Base-by-base conservation (phyloP, 2,888 invertebrate genomes). In the Teinopalpus imperialis region DNA sequence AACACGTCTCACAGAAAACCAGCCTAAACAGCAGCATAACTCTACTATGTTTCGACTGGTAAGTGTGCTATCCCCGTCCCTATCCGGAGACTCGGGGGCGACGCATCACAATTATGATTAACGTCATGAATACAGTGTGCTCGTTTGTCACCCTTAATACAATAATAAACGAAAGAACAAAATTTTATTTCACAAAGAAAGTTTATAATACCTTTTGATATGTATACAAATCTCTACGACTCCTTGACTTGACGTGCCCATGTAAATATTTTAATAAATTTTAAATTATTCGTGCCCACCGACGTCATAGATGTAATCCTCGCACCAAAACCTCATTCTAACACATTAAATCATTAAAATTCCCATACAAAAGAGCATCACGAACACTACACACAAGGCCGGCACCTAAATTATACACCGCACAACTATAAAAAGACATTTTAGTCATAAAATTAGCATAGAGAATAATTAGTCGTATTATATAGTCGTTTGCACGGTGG, bases 381-480 rank as follows among this genome's bases (percentile, higher is more conserved):
- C 60, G 51, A 55, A 55, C 51, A 55, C 63, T 53, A 69, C 69
- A 59, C 58, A 59, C 44, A 49, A 46, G 36, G 40, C 21, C 55
- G 48, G 45, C 63, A 61, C 57, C 56, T 63, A 79, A 79, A 72
- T 70, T 74, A 78, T 73, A 79, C 81, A 80, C 74, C 78, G 77
- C 64, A 66, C 63, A 52, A 56, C 49, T 64, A 57, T 62, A 73
- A 58, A 72, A 68, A 64, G 59, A 64, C 61, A 64, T 67, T 74
- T 67, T 54, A 61, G 65, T 62, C 75, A 79, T 81, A 75, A 77
- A 80, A 86, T 86, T 85, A 81, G 48, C 82, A 85, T 87, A 78
- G 65, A 67, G 79, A 56, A 86, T 85, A 85, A 86, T 86, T 85
- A 86, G 85, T 41, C 52, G 66, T 75, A 85, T 87, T 86, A 81